Base-by-base conservation (phyloP, 2,797 vertebrate genomes). In the Acrocephalus scirpaceus region DNA sequence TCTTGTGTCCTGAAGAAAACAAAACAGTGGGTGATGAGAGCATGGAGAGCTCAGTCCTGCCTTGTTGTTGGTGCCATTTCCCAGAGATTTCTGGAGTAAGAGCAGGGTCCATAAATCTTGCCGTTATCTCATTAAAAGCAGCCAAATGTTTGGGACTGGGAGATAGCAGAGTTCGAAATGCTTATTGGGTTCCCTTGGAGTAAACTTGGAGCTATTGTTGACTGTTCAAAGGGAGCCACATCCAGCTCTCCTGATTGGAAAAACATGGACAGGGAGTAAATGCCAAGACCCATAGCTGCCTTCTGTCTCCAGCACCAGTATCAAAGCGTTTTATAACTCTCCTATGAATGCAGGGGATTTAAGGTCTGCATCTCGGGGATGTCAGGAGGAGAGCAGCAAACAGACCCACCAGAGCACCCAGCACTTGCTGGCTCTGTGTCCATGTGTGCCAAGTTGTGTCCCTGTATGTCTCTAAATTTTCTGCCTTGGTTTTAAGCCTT, bases 181-280 rank as follows among this genome's bases (percentile, higher is more conserved):
- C 66, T 62, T 21, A 3, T 47, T 72, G 86, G 82, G 40, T 86
- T 83, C 79, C 48, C 51, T 91, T 67, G 80, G 93, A 90, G 70
- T 86, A 70, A 86, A 81, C 76, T 78, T 65, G 47, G 77, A 94
- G 73, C 83, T 92, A 3, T 85, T 84, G 94, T 66, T 88, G 81
- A 11, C 36, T 92, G 30, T 93, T 96, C 88, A 76, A 90, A 95
- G 92, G 66, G 83, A 86, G 90, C 70, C 88, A 76, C 83, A 84
- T 95, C 92, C 83, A 92, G 82, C 88, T 88, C 45, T 90, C 66
- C 88, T 95, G 93, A 90, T 90, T 92, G 92, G 90, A 95, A 95
- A 90, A 96, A 86, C 62, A 61, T 88, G 92, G 92, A 40, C 25
- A 11, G 73, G 70, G 90, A 88, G 76, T 62, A 78, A 84, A 94